These are phyloP conservation scores for Sebastes vulpes DNA, from an alignment of 2,797 vertebrate genomes.

Conservation along the genomic window DNA sequence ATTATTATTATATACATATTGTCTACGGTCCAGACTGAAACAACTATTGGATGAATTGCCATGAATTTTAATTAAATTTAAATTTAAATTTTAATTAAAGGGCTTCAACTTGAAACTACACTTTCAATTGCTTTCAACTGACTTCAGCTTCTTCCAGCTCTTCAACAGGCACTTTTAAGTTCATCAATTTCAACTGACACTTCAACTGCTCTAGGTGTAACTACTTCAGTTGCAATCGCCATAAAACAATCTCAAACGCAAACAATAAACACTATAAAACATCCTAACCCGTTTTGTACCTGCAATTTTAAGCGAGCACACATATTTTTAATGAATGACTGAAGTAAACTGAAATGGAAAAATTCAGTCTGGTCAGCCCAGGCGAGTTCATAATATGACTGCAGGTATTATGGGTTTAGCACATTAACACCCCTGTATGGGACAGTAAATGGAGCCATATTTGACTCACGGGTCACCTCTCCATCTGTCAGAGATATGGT, in stretches of 20 bases:
- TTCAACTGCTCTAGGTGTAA: background rate
- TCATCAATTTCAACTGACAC: background rate
- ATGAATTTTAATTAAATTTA: too few relatives aligned
- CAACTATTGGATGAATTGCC: too few relatives aligned
- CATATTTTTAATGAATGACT: background rate
- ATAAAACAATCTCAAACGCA: background rate
- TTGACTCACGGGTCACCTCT: conserved; percentile 52
- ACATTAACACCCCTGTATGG: background rate
- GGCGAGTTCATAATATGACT: background rate
- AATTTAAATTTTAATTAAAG: too few relatives aligned
- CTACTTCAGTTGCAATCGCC: background rate
- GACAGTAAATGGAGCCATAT: conserved; percentile 45
- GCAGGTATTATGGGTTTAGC: background rate
- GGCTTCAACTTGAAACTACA: background rate
- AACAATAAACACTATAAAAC: background rate
- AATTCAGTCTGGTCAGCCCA: background rate
- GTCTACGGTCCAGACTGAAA: too few relatives aligned
- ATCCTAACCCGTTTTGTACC: background rate
- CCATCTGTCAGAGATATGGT: conserved; percentile 61
- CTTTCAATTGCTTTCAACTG: background rate
- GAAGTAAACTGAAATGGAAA: background rate
- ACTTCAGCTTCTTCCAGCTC: background rate
- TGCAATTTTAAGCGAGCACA: background rate
- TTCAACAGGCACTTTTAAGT: background rate
- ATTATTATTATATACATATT: too few relatives aligned